phyloP scores from a whole-genome alignment of 1,140 invertebrate genomes.

The Helicoverpa zea region DNA sequence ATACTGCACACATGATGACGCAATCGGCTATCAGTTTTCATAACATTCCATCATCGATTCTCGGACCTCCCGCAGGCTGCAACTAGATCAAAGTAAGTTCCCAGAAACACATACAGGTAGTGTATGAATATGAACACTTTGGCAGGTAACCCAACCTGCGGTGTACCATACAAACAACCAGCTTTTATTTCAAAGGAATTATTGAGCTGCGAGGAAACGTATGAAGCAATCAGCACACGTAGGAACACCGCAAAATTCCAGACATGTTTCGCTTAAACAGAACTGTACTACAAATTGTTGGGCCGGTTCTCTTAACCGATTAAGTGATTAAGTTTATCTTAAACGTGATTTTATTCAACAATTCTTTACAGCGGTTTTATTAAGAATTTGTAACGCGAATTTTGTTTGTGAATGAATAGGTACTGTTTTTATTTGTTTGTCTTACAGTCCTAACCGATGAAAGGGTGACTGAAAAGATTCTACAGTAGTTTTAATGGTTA shows the following conservation, averaged over 20 bases:
- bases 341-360: slow-evolving; percentile 16
- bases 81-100: neutral
- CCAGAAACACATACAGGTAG: slow-evolving; percentile 4
- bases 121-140: neutral
- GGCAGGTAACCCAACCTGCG: neutral
- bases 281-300: slow-evolving; percentile 29
- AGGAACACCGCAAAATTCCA: slow-evolving; percentile 26
- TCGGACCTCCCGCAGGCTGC: neutral
- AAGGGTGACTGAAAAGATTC: too few relatives aligned
- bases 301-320: slow-evolving; percentile 25
- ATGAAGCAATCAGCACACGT: slow-evolving; percentile 44
- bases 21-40: slow-evolving; percentile 7
- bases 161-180: neutral
- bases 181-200: slow-evolving; percentile 34
- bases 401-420: neutral
- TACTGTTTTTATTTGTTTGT: neutral
- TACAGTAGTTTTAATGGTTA: too few relatives aligned
- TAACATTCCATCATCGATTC: neutral
- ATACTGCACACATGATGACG: neutral
- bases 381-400: slow-evolving; percentile 23
- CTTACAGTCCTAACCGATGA: neutral
- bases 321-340: slow-evolving; percentile 29
- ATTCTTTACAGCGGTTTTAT: slow-evolving; percentile 1
- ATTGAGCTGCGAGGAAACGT: slow-evolving; percentile 20
- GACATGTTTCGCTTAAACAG: slow-evolving; percentile 38